Base-by-base conservation (phyloP, 37 sponge, comb jelly and placozoan species). In the Halichondria panicea region DNA sequence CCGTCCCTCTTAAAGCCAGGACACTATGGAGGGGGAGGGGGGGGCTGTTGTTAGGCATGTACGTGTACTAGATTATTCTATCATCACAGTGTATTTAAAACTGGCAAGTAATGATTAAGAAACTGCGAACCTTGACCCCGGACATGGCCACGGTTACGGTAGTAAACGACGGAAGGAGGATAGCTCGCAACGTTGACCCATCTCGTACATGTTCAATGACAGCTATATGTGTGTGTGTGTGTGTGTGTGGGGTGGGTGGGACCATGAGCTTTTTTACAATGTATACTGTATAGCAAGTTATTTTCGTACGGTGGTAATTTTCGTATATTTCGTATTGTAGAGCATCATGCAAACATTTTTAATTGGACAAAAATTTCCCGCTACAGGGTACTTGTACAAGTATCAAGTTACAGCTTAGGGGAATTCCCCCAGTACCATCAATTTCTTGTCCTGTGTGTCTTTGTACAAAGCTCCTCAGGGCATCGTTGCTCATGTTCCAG, bases 161-260 rank as follows among this genome's bases (percentile, higher is more conserved):
- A 28, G 66, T 27, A 68, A 86, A 88, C 33, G 84, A 79, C 6
- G 98, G 95, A 8, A 94, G 22, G 18, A 97, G 74, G 50, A 88
- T 46, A 22, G 80, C 87, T 21, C 88, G 50, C 48, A 97, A 33
- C 1, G 98, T 91, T 18, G 84, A 82, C 1, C 92, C 98, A 68
- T 97, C 98, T 39, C 98, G 70, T 0, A 97, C 90, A 70, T 90
- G 83, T 70, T 97, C 98, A 2, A 97, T 79, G 1, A 97, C 73
- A 55, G 88, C 95, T 95, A 66, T 19, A 71, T n/a, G 8, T 1
- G 25, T 4, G 1, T 21, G 55, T n/a, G n/a, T n/a, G n/a, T n/a
- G n/a, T n/a, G n/a, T n/a, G n/a, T n/a, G n/a, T n/a, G n/a, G n/a
- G n/a, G n/a, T n/a, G n/a, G n/a, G n/a, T n/a, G n/a, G n/a, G n/a